These are phyloP conservation scores for Araneus ventricosus DNA, from an alignment of 1,140 invertebrate species.

Conservation along the genomic window DNA sequence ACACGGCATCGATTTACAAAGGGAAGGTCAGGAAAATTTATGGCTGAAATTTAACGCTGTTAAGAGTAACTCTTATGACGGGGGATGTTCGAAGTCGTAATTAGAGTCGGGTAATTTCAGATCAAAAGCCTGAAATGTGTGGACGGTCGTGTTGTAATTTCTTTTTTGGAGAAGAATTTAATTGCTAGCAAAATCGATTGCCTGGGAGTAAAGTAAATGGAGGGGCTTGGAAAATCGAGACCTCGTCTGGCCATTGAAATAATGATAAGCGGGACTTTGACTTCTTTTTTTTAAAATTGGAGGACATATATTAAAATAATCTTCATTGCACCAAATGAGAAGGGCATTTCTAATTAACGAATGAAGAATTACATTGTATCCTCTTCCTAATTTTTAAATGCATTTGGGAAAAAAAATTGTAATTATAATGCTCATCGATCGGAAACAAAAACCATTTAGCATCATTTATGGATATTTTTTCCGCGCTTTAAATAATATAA, in stretches of 20 bases:
- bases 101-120: not conserved
- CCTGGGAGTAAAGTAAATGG: not conserved
- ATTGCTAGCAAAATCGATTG: not conserved
- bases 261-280: not conserved
- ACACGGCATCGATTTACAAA: slow-evolving; percentile 5
- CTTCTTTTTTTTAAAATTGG: not conserved
- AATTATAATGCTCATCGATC: too few species aligned
- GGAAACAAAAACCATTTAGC: too few species aligned
- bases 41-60: not conserved
- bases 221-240: not conserved
- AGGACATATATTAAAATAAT: not conserved
- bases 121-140: not conserved
- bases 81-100: not conserved
- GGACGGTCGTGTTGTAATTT: not conserved
- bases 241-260: not conserved
- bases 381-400: too few species aligned
- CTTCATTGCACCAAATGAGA: not conserved
- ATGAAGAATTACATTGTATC: too few species aligned
- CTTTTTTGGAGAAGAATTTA: not conserved
- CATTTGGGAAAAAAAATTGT: too few species aligned
- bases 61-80: not conserved
- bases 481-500: too few species aligned
- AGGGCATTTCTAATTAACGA: too few species aligned
- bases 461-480: too few species aligned
- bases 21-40: not conserved